Evolutionary conservation across 2,113 vertebrate genomes (phyloP), one percentile per base, ranked within the genome.

Genomic region (Octodon degus): DNA sequence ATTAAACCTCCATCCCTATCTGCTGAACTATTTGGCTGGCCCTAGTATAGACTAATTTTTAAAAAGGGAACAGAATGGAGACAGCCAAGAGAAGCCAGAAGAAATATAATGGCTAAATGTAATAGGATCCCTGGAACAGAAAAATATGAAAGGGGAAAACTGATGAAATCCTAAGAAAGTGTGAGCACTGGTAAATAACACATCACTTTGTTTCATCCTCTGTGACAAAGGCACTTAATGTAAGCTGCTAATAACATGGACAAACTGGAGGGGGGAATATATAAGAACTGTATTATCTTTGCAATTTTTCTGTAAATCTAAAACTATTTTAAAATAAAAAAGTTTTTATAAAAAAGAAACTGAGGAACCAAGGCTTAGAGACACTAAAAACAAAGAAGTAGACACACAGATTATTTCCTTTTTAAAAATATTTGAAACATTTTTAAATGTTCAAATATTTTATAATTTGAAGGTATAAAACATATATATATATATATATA

Each of bases 381-480:
- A 80, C 85, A 81, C 40, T 80, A 83, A 76, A 90, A 95, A 50
- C 55, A 58, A 72, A n/a, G 43, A 3, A 7, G 24, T 7, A 74
- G 55, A 55, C 7, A 37, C 4, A 70, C 24, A 37, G 58, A 60
- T 43, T 91, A 4, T 25, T 91, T 76, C 88, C 27, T 91, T 68
- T 32, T 76, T 85, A 72, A 60, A 86, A 96, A 60, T 88, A 72
- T 30, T 91, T 77, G 67, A 27, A 60, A 68, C 55, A 40, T 50
- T 37, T 90, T 77, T 89, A n/a, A 55, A 94, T 65, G 43, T 62
- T 63, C 13, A 90, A 93, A 82, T 63, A 93, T 37, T 85, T 86
- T 53, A 68, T 77, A 34, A 65, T 62, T 62, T 86, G 43, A 90
- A 53, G 40, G 22, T 47, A 53, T 32, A 68, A 83, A 95, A 93